These are phyloP conservation scores for Spodoptera exigua DNA, from an alignment of 2,888 invertebrate genomes.

Conservation along the genomic window DNA sequence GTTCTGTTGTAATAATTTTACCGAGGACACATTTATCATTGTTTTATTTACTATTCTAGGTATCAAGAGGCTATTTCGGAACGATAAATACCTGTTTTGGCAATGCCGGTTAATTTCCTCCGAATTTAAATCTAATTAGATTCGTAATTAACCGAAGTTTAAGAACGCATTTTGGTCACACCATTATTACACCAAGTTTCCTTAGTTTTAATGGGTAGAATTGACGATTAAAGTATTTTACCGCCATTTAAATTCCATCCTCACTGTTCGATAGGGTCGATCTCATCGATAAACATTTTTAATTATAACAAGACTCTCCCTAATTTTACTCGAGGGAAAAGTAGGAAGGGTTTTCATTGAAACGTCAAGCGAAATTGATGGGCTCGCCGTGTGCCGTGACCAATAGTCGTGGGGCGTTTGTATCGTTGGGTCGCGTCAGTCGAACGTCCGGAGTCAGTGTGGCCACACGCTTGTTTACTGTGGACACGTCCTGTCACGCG, in stretches of 20 bases:
- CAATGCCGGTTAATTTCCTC: neutral
- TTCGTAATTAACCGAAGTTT: conserved; percentile 10
- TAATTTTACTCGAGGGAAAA: conserved; percentile 82
- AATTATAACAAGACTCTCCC: conserved; percentile 78
- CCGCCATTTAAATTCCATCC: conserved; percentile 37
- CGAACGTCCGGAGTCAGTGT: conserved; percentile 83
- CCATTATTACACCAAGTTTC: conserved; percentile 6
- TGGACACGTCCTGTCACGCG: conserved; percentile 77
- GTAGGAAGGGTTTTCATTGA: conserved; percentile 85
- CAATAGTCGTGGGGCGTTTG: conserved; percentile 84
- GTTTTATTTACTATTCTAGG: conserved; percentile 33
- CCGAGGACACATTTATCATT: conserved; percentile 42
- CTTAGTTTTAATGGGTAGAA: conserved; percentile 6
- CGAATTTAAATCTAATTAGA: conserved; percentile 12
- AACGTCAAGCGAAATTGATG: conserved; percentile 88
- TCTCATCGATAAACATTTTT: conserved; percentile 75
- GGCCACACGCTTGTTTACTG: conserved; percentile 82
- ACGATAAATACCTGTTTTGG: conserved; percentile 8
- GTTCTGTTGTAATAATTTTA: conserved; percentile 49
- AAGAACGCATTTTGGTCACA: conserved; percentile 3
- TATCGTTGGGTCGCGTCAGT: conserved; percentile 79
- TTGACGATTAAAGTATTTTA: conserved; percentile 14
- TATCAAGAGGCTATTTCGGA: conserved; percentile 7
- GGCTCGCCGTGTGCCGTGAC: conserved; percentile 83
- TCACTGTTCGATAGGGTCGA: conserved; percentile 63